Conservation (phyloP, 2,888 invertebrate species). For the Drosophila paracracens region DNA sequence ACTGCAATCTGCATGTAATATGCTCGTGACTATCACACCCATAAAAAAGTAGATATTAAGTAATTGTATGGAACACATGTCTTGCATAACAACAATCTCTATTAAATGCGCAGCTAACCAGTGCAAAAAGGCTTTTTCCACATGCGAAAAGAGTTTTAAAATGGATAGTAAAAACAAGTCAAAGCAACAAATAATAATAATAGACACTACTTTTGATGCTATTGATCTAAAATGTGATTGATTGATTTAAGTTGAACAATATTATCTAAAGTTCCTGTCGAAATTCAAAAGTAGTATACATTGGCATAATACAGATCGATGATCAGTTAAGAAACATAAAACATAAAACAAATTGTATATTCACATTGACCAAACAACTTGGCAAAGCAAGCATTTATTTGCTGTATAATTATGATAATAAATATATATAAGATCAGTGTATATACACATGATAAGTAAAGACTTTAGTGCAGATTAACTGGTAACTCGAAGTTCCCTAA, state of each 20-base stretch:
- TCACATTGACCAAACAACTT: neutral
- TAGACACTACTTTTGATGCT: neutral
- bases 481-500: neutral
- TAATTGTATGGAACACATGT: conserved; percentile 41
- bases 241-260: neutral
- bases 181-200: neutral
- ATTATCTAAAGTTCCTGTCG: neutral
- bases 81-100: conserved; percentile 33
- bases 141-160: conserved; percentile 12
- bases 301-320: neutral
- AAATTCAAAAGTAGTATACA: neutral
- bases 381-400: neutral
- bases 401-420: too few relatives aligned
- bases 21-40: conserved; percentile 62
- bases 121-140: conserved; percentile 2
- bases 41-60: conserved; percentile 36
- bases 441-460: neutral
- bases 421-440: too few relatives aligned
- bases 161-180: neutral
- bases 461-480: neutral
- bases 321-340: neutral
- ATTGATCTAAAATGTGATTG: too few relatives aligned
- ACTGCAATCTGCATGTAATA: conserved; percentile 47
- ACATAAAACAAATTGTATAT: neutral
- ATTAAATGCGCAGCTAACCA: conserved; percentile 21